Evolutionary conservation across 2,888 invertebrate species (phyloP).

Genomic region (Mimas tiliae): DNA sequence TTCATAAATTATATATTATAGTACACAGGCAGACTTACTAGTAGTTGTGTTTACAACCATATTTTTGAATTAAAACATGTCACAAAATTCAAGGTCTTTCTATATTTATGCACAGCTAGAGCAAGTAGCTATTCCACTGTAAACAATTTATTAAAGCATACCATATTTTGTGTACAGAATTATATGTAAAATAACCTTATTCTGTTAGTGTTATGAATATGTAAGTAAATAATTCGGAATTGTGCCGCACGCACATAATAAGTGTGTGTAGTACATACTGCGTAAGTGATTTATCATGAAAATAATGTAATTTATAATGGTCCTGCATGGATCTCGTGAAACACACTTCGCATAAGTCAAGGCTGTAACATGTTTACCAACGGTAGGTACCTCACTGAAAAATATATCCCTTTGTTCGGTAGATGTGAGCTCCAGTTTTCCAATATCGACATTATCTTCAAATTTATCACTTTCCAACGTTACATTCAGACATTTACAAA

Average conservation of each 20-base stretch:
- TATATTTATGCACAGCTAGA: neutral
- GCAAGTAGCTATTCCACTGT: neutral
- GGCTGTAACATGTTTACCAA: slow-evolving; percentile 78
- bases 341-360: slow-evolving; percentile 65
- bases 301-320: slow-evolving; percentile 25
- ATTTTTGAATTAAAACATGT: slow-evolving; percentile 16
- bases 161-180: slow-evolving; percentile 14
- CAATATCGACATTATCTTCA: slow-evolving; percentile 83
- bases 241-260: slow-evolving; percentile 48
- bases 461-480: slow-evolving; percentile 86
- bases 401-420: slow-evolving; percentile 87
- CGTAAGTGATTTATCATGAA: slow-evolving; percentile 30
- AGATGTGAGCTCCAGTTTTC: slow-evolving; percentile 83
- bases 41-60: slow-evolving; percentile 3
- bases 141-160: slow-evolving; percentile 12
- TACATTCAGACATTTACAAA: slow-evolving; percentile 92
- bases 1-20: too few relatives aligned
- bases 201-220: slow-evolving; percentile 27
- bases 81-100: slow-evolving; percentile 29
- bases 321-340: slow-evolving; percentile 34
- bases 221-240: slow-evolving; percentile 44
- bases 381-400: slow-evolving; percentile 87
- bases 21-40: too few relatives aligned
- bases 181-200: slow-evolving; percentile 25
- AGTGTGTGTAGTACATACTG: slow-evolving; percentile 21